These are phyloP conservation scores for Cetonia aurata DNA, from an alignment of 2,888 invertebrate genomes.

Conservation along the genomic window DNA sequence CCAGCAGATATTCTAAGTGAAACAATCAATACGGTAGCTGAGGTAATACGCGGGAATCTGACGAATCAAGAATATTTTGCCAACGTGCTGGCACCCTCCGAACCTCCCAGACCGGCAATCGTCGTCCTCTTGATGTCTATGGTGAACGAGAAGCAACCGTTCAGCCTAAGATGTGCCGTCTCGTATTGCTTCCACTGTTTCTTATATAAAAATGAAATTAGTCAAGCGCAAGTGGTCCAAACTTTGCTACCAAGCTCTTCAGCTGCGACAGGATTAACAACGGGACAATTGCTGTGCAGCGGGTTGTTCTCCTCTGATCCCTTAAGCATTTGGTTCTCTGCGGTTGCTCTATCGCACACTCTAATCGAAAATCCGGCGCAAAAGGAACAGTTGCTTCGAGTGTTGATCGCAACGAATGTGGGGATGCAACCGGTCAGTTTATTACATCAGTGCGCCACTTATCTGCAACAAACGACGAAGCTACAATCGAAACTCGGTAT, in stretches of 20 bases:
- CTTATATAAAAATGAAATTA: slow-evolving; percentile 91
- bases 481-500: slow-evolving; percentile 89
- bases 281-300: slow-evolving; percentile 92
- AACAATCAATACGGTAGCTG: slow-evolving; percentile 88
- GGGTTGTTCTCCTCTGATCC: slow-evolving; percentile 91
- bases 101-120: slow-evolving; percentile 93
- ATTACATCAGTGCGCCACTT: slow-evolving; percentile 87
- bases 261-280: slow-evolving; percentile 78
- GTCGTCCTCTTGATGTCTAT: slow-evolving; percentile 97
- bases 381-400: slow-evolving; percentile 92
- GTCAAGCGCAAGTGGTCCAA: slow-evolving; percentile 89
- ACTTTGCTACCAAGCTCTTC: slow-evolving; percentile 88
- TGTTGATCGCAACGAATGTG: slow-evolving; percentile 87
- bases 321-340: slow-evolving; percentile 95
- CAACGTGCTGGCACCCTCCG: slow-evolving; percentile 91
- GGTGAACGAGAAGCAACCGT: slow-evolving; percentile 98
- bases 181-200: slow-evolving; percentile 98
- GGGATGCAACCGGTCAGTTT: slow-evolving; percentile 90
- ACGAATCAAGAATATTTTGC: slow-evolving; percentile 94
- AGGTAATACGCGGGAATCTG: slow-evolving; percentile 91
- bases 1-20: slow-evolving; percentile 97
- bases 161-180: slow-evolving; percentile 89
- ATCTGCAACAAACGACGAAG: slow-evolving; percentile 86
- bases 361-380: slow-evolving; percentile 86
- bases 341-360: slow-evolving; percentile 91